These are phyloP conservation scores for Polypedilum vanderplanki DNA, from an alignment of 1,140 invertebrate genomes.

Conservation along the genomic window DNA sequence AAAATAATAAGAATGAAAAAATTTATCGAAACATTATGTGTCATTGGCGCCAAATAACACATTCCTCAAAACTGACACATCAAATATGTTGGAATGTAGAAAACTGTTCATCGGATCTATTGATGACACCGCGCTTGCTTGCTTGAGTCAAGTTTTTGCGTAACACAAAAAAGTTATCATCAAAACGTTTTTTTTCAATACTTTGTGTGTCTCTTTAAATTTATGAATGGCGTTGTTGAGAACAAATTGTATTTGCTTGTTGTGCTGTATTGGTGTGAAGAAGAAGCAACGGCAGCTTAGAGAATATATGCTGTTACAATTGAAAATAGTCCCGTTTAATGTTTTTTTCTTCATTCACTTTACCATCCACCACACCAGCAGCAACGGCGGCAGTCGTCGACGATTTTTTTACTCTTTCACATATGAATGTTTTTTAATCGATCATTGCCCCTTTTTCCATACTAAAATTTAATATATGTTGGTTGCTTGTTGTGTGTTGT, in stretches of 20 bases:
- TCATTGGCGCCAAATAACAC: background rate
- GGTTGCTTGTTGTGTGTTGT: background rate
- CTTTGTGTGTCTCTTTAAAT: conserved; percentile 24
- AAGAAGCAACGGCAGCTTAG: background rate
- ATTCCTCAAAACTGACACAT: background rate
- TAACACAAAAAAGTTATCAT: conserved; percentile 20
- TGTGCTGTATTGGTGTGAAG: background rate
- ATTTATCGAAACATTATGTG: background rate
- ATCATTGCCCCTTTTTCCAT: conserved; percentile 27
- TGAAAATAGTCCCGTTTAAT: conserved; percentile 27
- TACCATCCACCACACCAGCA: background rate
- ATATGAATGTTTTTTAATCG: conserved; percentile 28
- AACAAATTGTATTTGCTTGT: background rate
- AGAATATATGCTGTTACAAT: conserved; percentile 21
- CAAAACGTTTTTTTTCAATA: background rate
- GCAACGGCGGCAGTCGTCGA: background rate
- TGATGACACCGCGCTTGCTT: background rate
- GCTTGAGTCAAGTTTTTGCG: background rate
- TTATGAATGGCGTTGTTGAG: conserved; percentile 26
- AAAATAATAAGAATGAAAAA: too few relatives aligned
- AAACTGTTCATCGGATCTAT: background rate
- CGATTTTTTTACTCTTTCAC: background rate
- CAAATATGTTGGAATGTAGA: background rate
- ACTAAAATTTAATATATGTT: conserved; percentile 21
- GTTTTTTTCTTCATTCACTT: conserved; percentile 5